A percentile compares a stretch with the other conserved stretches of the same genome.
Conservation (phyloP, 2,797 vertebrate species). For the Esox masquinongy region DNA sequence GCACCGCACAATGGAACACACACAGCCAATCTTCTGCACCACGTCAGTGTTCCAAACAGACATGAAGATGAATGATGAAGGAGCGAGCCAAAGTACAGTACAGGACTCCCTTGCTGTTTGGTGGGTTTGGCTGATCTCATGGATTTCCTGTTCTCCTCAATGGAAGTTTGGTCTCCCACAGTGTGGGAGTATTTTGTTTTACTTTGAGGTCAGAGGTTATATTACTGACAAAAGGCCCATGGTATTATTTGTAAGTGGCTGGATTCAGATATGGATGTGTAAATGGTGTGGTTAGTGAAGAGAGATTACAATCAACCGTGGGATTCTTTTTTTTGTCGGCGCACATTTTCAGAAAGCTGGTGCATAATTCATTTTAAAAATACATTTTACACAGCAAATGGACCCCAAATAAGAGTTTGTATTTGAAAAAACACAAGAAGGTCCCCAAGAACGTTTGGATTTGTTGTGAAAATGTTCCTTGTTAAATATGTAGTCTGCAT, state of each 20-base stretch:
- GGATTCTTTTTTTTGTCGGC: too few relatives aligned
- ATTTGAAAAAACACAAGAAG: neutral
- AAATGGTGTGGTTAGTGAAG: neutral
- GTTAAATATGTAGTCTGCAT: neutral
- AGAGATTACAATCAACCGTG: neutral
- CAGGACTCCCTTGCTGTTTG: constrained; percentile 18
- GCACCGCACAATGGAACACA: constrained; percentile 4
- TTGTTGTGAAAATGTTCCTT: neutral
- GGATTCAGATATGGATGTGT: neutral
- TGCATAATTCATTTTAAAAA: too few relatives aligned
- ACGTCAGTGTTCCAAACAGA: constrained; percentile 42
- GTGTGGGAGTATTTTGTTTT: neutral
- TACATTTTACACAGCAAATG: too few relatives aligned
- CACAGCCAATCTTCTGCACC: constrained; percentile 18
- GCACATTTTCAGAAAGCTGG: too few relatives aligned
- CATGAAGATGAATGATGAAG: constrained; percentile 31
- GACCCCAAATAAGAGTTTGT: too few relatives aligned
- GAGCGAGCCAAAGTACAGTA: constrained; percentile 44
- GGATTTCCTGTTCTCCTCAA: constrained; percentile 10
- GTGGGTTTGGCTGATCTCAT: constrained; percentile 20
- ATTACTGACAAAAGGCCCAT: neutral
- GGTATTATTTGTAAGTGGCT: neutral
- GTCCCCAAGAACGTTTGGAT: neutral
- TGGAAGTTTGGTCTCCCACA: neutral
- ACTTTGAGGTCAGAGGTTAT: neutral